Conservation (phyloP, 2,888 invertebrate species). For the Halocaridina rubra region DNA sequence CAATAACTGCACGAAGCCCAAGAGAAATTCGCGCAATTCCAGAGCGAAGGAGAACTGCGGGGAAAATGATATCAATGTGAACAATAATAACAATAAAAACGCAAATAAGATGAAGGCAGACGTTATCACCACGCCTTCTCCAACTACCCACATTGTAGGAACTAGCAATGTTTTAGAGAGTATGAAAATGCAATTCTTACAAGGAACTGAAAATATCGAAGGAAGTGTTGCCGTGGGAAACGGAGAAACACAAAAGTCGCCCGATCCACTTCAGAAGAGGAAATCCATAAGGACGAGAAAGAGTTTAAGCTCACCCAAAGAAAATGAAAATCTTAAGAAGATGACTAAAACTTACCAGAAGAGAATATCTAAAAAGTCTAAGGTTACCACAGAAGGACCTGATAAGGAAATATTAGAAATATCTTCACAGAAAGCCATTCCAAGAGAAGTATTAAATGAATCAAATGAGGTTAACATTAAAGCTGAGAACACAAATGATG, state of each 20-base stretch:
- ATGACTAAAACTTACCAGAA: not conserved
- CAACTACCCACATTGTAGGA: constrained; percentile 54
- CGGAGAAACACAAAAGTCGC: constrained; percentile 13
- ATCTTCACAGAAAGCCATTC: not conserved
- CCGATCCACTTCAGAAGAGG: constrained; percentile 20
- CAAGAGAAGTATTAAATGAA: not conserved
- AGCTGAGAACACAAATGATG: not conserved
- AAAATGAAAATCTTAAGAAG: constrained; percentile 13
- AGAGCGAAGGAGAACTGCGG: constrained; percentile 21
- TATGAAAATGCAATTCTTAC: constrained; percentile 61
- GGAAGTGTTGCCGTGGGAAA: constrained; percentile 31
- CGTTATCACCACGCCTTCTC: constrained; percentile 30
- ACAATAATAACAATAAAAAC: constrained; percentile 50
- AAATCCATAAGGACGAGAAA: constrained; percentile 39
- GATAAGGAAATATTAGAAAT: not conserved
- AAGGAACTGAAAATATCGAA: constrained; percentile 47
- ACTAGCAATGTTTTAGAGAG: constrained; percentile 61
- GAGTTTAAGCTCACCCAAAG: not conserved
- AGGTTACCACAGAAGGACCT: not conserved
- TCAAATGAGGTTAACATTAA: not conserved
- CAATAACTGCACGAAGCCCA: not conserved
- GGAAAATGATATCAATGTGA: constrained; percentile 42
- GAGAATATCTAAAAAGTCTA: not conserved
- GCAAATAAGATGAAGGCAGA: constrained; percentile 59
- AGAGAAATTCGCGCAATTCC: constrained; percentile 28